Conservation (phyloP, 2,888 invertebrate genomes). For the Parnassius smintheus region DNA sequence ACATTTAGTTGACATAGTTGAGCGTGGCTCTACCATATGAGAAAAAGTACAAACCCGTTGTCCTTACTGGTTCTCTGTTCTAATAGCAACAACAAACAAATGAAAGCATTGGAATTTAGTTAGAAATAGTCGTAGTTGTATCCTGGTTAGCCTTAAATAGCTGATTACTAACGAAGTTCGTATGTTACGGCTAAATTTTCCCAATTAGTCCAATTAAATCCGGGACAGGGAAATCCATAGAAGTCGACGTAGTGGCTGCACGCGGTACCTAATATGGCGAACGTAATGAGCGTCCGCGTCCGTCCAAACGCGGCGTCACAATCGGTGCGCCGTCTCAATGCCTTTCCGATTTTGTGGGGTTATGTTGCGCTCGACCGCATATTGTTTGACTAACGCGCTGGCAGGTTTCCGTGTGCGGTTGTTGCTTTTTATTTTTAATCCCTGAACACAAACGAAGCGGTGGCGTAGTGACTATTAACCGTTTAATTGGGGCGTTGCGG, state of each 20-base stretch:
- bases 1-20: too few relatives aligned
- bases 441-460: too few relatives aligned
- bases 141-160: background rate
- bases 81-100: too few relatives aligned
- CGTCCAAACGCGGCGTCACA: constrained; percentile 36
- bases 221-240: constrained; percentile 17
- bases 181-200: constrained; percentile 16
- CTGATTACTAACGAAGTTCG: background rate
- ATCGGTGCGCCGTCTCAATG: constrained; percentile 27
- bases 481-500: too few relatives aligned
- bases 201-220: constrained; percentile 23
- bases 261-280: constrained; percentile 43
- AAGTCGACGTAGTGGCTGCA: constrained; percentile 23
- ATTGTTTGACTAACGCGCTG: background rate
- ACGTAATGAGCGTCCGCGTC: constrained; percentile 37
- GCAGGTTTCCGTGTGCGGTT: too few relatives aligned
- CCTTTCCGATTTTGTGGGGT: constrained; percentile 6
- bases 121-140: background rate
- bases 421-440: too few relatives aligned
- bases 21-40: too few relatives aligned
- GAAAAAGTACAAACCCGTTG: too few relatives aligned
- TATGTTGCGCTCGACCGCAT: background rate
- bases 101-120: background rate
- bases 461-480: too few relatives aligned
- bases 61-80: too few relatives aligned